Evolutionary conservation across 2,113 vertebrate genomes (phyloP).

Genomic region (Catharus minimus): DNA sequence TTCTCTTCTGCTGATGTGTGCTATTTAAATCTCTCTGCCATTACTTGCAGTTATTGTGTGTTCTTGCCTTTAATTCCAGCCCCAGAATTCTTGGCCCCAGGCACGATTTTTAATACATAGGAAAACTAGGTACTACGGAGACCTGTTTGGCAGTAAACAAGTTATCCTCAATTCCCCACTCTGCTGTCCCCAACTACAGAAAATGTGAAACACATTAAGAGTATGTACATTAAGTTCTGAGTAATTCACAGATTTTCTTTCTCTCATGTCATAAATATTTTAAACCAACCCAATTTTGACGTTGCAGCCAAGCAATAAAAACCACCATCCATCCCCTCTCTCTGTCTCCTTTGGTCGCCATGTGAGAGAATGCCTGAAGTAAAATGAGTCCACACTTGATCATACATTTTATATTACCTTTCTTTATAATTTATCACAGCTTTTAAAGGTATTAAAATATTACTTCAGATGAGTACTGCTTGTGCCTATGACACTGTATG

Average conservation of each 20-base stretch:
- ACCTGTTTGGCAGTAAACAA: slow-evolving; percentile 68
- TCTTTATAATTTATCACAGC: slow-evolving; percentile 40
- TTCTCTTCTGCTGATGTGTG: slow-evolving; percentile 82
- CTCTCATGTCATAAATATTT: slow-evolving; percentile 24
- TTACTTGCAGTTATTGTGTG: slow-evolving; percentile 73
- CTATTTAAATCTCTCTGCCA: slow-evolving; percentile 74
- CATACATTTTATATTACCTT: slow-evolving; percentile 11
- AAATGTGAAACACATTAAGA: slow-evolving; percentile 18
- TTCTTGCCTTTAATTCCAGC: slow-evolving; percentile 60
- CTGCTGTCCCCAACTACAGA: slow-evolving; percentile 45
- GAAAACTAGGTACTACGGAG: slow-evolving; percentile 36
- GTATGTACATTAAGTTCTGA: neutral
- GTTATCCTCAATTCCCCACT: slow-evolving; percentile 55
- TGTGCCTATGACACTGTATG: neutral
- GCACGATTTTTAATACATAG: slow-evolving; percentile 36
- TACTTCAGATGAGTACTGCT: neutral
- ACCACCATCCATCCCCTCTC: neutral
- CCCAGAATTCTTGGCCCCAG: slow-evolving; percentile 51
- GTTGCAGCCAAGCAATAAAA: slow-evolving; percentile 32
- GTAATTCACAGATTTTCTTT: slow-evolving; percentile 41
- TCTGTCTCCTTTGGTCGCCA: neutral
- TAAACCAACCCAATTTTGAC: neutral
- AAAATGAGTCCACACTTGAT: slow-evolving; percentile 26
- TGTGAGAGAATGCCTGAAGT: neutral
- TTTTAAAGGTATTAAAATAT: slow-evolving; percentile 45